These are phyloP conservation scores for Notechis scutatus DNA, from an alignment of 2,113 vertebrate species.

Conservation along the genomic window DNA sequence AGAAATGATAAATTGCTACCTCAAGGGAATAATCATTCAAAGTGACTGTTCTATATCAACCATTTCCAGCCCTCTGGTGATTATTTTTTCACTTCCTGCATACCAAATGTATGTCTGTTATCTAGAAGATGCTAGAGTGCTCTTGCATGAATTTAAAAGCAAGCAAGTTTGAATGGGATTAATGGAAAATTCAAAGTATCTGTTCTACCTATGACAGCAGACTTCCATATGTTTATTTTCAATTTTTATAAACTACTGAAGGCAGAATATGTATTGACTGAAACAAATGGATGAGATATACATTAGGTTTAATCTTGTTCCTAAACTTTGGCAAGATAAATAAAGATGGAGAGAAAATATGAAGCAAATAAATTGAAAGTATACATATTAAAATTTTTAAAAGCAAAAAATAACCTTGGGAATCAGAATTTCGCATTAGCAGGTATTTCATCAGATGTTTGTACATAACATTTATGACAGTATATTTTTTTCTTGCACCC, in stretches of 20 bases:
- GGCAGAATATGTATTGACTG: background rate
- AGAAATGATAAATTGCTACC: conserved; percentile 82
- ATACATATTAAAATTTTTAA: conserved; percentile 52
- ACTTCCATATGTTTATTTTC: conserved; percentile 48
- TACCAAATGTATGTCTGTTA: conserved; percentile 64
- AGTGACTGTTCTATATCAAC: conserved; percentile 79
- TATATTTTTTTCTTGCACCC: conserved; percentile 42
- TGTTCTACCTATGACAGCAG: conserved; percentile 41
- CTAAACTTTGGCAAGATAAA: conserved; percentile 2
- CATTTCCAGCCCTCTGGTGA: conserved; percentile 78
- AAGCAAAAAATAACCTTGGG: conserved; percentile 49
- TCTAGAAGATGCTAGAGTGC: conserved; percentile 54
- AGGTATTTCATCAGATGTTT: background rate
- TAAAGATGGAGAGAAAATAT: conserved; percentile 19
- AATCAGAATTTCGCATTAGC: background rate
- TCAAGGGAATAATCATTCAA: conserved; percentile 80
- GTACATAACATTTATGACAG: conserved; percentile 56
- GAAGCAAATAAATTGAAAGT: conserved; percentile 13
- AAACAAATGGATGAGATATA: background rate
- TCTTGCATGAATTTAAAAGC: conserved; percentile 53
- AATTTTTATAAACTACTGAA: conserved; percentile 37
- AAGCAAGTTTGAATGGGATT: conserved; percentile 57
- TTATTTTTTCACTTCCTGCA: conserved; percentile 67
- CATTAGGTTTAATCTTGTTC: background rate
- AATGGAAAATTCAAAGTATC: conserved; percentile 48